Base-by-base conservation (phyloP, 2,113 vertebrate genomes). In the Hoplias malabaricus region DNA sequence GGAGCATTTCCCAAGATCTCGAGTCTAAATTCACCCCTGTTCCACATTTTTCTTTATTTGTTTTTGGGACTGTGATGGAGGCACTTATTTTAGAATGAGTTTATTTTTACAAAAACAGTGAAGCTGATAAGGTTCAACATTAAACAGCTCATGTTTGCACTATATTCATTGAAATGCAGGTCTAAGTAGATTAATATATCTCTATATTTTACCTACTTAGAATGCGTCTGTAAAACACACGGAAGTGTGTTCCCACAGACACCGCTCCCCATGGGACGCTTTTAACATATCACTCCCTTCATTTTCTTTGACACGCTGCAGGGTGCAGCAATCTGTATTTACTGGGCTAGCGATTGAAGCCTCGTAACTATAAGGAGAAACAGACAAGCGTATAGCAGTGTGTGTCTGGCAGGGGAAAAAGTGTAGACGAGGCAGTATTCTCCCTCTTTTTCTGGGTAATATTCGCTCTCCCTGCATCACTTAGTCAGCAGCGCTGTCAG, bases 401-500 rank as follows among this genome's bases (percentile, higher is more conserved):
- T 65, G 69, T 34, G 29, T 33, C 31, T 33, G 13, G 14, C 57
- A 3, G 43, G 42, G 63, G 25, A 19, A 43, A 72, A 67, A 63
- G 46, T 79, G 80, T 77, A 9, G 73, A 61, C 50, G 16, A 9
- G 5, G 78, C 80, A 80, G 36, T 72, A 75, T 65, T 61, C 48
- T 13, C 50, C 54, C 61, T 21, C 23, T 29, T 69, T 29, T 42
- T 62, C 57, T 16, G 53, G 31, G 43, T 69, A 56, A 62, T 53
- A 46, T 59, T 77, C 57, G 46, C 75, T 34, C 46, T 75, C 27
- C 63, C 25, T 56, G 46, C 66, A 63, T 66, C 31, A 42, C 75
- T 69, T 33, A 61, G 72, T 83, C 84, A 83, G 81, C 81, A 66
- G 31, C 27, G 27, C 43, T 76, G 75, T 76, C 23, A 61, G 53